Conservation (phyloP, 1,140 invertebrate species). For the Bradysia coprophila region DNA sequence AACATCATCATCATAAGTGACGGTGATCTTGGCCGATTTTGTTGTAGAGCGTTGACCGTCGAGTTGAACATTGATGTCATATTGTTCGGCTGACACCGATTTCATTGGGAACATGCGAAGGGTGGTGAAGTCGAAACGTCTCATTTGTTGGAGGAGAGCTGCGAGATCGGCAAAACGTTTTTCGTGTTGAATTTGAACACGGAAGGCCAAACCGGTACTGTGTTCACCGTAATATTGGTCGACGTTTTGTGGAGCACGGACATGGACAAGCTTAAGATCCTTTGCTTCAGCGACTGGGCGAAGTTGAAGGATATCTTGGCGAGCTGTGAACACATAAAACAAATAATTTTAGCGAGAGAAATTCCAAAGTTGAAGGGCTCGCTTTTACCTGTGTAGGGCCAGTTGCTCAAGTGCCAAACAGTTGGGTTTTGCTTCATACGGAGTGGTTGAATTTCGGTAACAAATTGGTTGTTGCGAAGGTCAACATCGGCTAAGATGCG, state of each 20-base stretch:
- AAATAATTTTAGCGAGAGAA: too few relatives aligned
- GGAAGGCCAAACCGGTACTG: constrained; percentile 25
- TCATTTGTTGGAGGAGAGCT: not conserved
- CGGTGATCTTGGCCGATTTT: constrained; percentile 8
- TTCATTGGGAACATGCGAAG: not conserved
- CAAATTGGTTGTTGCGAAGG: constrained; percentile 21
- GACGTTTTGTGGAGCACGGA: constrained; percentile 12
- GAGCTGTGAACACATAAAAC: too few relatives aligned
- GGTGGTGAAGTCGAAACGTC: not conserved
- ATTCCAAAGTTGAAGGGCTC: too few relatives aligned
- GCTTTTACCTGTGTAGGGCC: too few relatives aligned
- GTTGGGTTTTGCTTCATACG: constrained; percentile 24
- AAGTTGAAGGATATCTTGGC: constrained; percentile 30
- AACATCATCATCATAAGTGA: constrained; percentile 3
- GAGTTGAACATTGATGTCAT: constrained; percentile 7
- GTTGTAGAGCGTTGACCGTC: constrained; percentile 9
- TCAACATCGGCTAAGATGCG: constrained; percentile 25
- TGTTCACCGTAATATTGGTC: constrained; percentile 21
- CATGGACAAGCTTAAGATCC: constrained; percentile 23
- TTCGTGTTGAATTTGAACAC: constrained; percentile 28
- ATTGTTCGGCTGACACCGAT: constrained; percentile 3
- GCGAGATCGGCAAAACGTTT: not conserved
- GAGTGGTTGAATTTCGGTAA: constrained; percentile 26
- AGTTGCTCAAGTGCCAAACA: constrained; percentile 31
- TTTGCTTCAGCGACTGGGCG: constrained; percentile 13